phyloP scores from a whole-genome alignment of 2,888 invertebrate species.

The Cataglyphis livida region DNA sequence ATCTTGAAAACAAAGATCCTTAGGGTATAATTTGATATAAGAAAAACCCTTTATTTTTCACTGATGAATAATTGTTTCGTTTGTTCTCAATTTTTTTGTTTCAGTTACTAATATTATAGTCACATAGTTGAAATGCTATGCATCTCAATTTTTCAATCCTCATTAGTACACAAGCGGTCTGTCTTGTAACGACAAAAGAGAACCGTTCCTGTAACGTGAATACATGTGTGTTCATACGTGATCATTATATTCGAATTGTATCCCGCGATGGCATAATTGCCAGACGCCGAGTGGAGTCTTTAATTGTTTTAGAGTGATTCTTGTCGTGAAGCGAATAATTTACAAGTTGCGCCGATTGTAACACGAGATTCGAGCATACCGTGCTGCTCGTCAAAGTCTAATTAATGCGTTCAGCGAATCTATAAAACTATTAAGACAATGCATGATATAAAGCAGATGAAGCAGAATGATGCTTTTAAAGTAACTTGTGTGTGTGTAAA shows the following conservation, averaged over 20 bases:
- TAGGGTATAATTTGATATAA: too few species aligned
- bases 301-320: slow-evolving; percentile 67
- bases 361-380: slow-evolving; percentile 43
- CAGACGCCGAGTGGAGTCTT: slow-evolving; percentile 53
- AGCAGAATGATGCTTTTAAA: background rate
- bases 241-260: slow-evolving; percentile 59
- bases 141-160: slow-evolving; percentile 30
- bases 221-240: slow-evolving; percentile 54
- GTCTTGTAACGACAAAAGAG: slow-evolving; percentile 55
- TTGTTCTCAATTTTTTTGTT: too few species aligned
- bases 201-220: slow-evolving; percentile 56
- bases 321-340: slow-evolving; percentile 72
- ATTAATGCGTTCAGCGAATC: slow-evolving; percentile 57
- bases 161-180: slow-evolving; percentile 59
- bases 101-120: background rate
- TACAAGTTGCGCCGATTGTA: slow-evolving; percentile 39
- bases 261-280: slow-evolving; percentile 61
- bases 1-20: too few species aligned
- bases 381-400: slow-evolving; percentile 57
- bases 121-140: background rate
- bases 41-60: too few species aligned
- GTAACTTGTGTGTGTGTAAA: background rate
- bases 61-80: too few species aligned
- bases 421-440: slow-evolving; percentile 39
- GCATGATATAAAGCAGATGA: background rate